Conservation (phyloP, 2,113 vertebrate species). For the Boulengeromyrus knoepffleri region DNA sequence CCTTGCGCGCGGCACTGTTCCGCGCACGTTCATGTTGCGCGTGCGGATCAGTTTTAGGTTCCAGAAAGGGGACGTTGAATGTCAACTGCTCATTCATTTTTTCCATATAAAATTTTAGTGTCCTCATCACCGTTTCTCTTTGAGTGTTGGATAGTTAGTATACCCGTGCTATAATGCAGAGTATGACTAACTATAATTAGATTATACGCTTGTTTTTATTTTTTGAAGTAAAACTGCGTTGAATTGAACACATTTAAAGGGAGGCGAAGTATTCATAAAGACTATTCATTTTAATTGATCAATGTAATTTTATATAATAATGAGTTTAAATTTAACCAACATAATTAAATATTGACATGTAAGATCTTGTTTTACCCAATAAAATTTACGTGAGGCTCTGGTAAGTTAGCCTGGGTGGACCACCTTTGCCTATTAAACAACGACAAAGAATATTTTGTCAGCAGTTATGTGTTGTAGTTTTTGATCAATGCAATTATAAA, state of each 20-base stretch:
- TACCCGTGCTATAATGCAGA: not conserved
- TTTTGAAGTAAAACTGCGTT: not conserved
- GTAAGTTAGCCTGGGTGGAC: not conserved
- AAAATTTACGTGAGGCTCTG: not conserved
- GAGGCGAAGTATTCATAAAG: not conserved
- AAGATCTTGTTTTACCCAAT: not conserved
- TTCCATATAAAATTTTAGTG: not conserved
- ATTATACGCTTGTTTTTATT: not conserved
- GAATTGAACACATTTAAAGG: not conserved
- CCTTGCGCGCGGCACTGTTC: slow-evolving; percentile 4
- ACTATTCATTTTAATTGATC: not conserved
- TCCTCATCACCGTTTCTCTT: not conserved
- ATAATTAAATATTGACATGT: not conserved
- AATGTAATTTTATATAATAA: not conserved
- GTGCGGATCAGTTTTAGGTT: not conserved
- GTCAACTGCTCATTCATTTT: not conserved
- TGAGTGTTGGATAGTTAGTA: not conserved
- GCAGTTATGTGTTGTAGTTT: not conserved
- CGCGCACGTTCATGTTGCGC: not conserved
- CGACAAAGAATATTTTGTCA: not conserved
- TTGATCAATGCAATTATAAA: not conserved
- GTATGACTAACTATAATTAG: not conserved
- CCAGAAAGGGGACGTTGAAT: not conserved
- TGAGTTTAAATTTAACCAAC: not conserved
- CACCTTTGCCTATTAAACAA: not conserved